Evolutionary conservation across 2,888 invertebrate species (phyloP).

Genomic region (Pristionchus entomophagus): DNA sequence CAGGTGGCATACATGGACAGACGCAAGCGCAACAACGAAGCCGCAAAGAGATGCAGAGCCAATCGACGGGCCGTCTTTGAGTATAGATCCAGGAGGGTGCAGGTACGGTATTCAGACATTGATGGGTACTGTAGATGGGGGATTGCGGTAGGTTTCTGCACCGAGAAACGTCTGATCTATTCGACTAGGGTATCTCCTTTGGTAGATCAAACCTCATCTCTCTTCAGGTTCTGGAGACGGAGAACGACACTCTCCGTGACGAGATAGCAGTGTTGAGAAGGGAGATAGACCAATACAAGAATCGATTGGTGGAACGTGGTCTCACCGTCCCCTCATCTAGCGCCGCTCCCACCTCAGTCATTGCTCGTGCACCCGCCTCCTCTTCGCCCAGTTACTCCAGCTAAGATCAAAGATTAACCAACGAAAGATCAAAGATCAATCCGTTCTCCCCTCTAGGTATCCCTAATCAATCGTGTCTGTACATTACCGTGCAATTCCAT

Average conservation of each 20-base stretch:
- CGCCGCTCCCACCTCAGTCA: not conserved
- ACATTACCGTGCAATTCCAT: slow-evolving; percentile 23
- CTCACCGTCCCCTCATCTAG: not conserved
- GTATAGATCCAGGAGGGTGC: slow-evolving; percentile 76
- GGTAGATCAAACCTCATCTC: not conserved
- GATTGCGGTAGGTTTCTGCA: no score
- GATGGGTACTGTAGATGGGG: not conserved
- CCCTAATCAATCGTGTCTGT: slow-evolving; percentile 25
- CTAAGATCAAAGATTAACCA: no score
- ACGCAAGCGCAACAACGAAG: slow-evolving; percentile 78
- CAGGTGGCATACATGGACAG: slow-evolving; percentile 77
- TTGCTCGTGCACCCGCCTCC: not conserved
- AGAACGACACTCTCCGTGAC: slow-evolving; percentile 77
- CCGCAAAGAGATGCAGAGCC: slow-evolving; percentile 78
- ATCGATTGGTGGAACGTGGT: slow-evolving; percentile 56
- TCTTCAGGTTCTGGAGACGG: slow-evolving; percentile 76
- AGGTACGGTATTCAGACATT: slow-evolving; percentile 52
- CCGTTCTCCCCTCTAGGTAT: not conserved
- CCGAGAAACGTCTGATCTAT: no score
- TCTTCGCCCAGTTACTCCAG: slow-evolving; percentile 28
- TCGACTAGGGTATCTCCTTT: no score
- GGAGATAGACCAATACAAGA: slow-evolving; percentile 68
- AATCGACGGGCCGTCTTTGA: slow-evolving; percentile 77
- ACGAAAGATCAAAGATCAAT: no score
- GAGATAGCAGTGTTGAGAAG: slow-evolving; percentile 75